Base-by-base conservation (phyloP, 2,797 vertebrate species). In the Aplochiton taeniatus region DNA sequence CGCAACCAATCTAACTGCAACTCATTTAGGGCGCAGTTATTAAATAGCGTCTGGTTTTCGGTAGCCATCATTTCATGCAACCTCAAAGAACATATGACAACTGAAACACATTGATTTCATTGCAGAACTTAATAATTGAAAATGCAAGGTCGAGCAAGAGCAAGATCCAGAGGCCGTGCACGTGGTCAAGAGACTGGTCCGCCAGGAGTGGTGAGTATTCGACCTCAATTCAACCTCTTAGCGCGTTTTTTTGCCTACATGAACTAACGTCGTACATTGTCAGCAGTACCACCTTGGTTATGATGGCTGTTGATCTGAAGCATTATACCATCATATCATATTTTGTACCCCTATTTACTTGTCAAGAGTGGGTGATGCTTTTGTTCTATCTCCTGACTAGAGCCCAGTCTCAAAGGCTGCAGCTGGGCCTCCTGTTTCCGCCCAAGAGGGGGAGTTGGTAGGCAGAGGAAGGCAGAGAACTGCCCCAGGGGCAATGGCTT, bases 101-200 rank as follows among this genome's bases (percentile, higher is more conserved):
- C 31, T 31, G 3, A 31, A 31, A 3, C 31, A 2, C 31, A 2
- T 31, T 31, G n/a, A n/a, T n/a, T n/a, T n/a, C n/a, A 3, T 4
- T 10, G 11, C 11, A 18, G 3, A 0, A 6, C 8, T 51, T 16
- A 12, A 48, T 4, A 41, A 1, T 0, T 0, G 0, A 79, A 66
- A 31, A 97, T 98, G 95, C 91, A 90, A 0, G 96, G 95, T 16
- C 88, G 31, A 56, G 95, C 95, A 41, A 87, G 96, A 76, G 93
- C 95, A 0, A 85, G 95, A 85, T 90, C 95, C 0, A 77, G 96
- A 59, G 95, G 94, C 53, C 80, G 94, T 67, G 94, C 91, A 7
- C 93, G 94, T 0, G 92, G 89, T 0, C 94, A 92, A 16, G 90
- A 90, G 51, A 56, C 78, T 0, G 58, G 69, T 0, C 12, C 76